Evolutionary conservation across 1,140 invertebrate genomes (phyloP), one percentile per base, ranked within the genome.

Genomic region (Euura lappo): DNA sequence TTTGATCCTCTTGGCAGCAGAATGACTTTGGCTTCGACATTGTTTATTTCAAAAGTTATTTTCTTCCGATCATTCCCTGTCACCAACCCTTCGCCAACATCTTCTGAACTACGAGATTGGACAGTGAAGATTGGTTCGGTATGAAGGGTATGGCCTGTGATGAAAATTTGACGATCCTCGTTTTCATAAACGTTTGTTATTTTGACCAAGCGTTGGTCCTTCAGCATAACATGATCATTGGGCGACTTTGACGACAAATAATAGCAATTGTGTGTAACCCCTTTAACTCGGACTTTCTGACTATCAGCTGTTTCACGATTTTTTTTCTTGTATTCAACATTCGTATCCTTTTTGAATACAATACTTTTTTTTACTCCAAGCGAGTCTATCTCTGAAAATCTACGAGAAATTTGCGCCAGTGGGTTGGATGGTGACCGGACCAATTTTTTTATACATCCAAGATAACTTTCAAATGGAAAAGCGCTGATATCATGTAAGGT

Each of bases 381-480:
- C 7, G 47, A 8, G 7, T 7, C 47, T 51, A 51, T 8, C n/a
- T 51, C 47, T 8, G 47, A 51, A 51, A 51, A n/a, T 51, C 47
- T 2, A 8, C 2, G 47, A 51, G 7, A 51, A 51, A 51, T 51
- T 51, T 51, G 47, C 7, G 47, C 47, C 7, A 51, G 47, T n/a
- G 47, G 47, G 7, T 51, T 51, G 11, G 7, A 8, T n/a, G 47
- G 47, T 51, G 47, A 51, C n/a, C 47, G 7, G 47, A 71, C 13
- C 10, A 71, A 8, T 64, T 60, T 73, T 42, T 70, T 71, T 4
- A 70, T 70, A 67, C 66, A 46, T 6, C 72, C 72, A 8, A 74
- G 44, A 8, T 44, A 13, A 45, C 47, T 74, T 65, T 74, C 72
- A 67, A 71, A 71, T 45, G 72, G 69, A 46, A 74, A 74, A 44